Conservation (phyloP, 2,113 vertebrate genomes). For the Anoura caudifer region DNA sequence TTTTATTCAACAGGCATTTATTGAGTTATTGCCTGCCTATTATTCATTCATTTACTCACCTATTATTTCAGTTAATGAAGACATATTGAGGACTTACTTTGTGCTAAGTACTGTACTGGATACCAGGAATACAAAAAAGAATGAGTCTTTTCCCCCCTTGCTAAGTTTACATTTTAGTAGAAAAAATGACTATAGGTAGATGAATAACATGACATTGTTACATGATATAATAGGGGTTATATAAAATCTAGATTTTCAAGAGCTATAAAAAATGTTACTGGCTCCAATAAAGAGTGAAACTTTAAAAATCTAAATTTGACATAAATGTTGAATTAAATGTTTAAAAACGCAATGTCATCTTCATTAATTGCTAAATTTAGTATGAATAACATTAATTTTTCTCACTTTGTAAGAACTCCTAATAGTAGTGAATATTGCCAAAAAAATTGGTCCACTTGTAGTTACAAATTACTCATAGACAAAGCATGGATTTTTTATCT, state of each 20-base stretch:
- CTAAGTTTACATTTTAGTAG: background rate
- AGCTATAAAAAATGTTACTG: background rate
- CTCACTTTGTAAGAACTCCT: background rate
- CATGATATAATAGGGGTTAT: background rate
- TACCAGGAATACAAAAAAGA: background rate
- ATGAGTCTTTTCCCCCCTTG: background rate
- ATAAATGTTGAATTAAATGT: slow-evolving; percentile 12
- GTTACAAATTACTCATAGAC: background rate
- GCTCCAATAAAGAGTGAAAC: background rate
- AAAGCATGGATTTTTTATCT: background rate
- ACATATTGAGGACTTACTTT: background rate
- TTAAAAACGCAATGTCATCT: background rate
- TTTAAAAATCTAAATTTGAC: background rate
- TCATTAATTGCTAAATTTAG: background rate
- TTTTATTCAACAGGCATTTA: background rate
- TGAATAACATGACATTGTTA: background rate
- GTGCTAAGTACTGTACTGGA: background rate
- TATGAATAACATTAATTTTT: slow-evolving; percentile 16
- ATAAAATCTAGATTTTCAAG: background rate
- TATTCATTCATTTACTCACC: background rate
- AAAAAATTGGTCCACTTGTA: background rate
- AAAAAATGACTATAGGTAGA: background rate
- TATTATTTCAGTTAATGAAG: background rate
- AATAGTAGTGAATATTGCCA: background rate
- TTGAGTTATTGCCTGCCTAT: background rate